phyloP scores from a whole-genome alignment of 2,797 vertebrate genomes.

The Xyrichtys novacula region DNA sequence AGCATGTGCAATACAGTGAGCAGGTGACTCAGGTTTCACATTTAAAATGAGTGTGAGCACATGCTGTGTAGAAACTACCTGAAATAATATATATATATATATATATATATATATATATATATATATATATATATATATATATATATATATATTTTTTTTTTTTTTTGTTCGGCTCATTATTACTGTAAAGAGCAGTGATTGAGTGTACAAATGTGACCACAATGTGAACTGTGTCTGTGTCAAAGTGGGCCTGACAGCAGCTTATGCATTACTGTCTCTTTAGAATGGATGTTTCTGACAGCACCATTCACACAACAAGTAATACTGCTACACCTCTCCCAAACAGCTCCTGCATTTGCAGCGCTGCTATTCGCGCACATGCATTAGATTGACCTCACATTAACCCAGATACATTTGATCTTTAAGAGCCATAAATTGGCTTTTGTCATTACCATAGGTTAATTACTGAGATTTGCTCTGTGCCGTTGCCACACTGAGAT shows the following conservation, averaged over 20 bases:
- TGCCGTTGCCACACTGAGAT: conserved; percentile 75
- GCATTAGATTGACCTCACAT: conserved; percentile 85
- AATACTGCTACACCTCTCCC: conserved; percentile 59
- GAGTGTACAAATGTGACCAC: conserved; percentile 27
- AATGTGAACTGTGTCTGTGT: conserved; percentile 35
- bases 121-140: too few relatives aligned
- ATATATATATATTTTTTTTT: not conserved
- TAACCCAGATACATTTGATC: conserved; percentile 87
- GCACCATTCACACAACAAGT: conserved; percentile 56
- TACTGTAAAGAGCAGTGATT: conserved; percentile 20
- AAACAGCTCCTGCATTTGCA: conserved; percentile 70
- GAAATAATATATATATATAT: not conserved
- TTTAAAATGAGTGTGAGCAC: not conserved
- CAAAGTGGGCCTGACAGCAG: conserved; percentile 56
- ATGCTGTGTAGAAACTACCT: not conserved
- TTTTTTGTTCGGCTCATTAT: conserved; percentile 10
- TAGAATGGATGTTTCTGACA: conserved; percentile 66
- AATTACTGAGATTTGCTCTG: conserved; percentile 85
- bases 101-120: too few relatives aligned
- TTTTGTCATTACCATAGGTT: conserved; percentile 88
- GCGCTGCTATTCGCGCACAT: conserved; percentile 77
- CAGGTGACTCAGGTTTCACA: not conserved
- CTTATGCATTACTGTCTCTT: conserved; percentile 62
- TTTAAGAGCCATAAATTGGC: conserved; percentile 87
- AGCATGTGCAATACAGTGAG: conserved; percentile 16